Percentiles rank a stretch among this genome's conserved stretches.
Conservation (phyloP, 2,888 invertebrate genomes). For the Athripsodes cinereus region DNA sequence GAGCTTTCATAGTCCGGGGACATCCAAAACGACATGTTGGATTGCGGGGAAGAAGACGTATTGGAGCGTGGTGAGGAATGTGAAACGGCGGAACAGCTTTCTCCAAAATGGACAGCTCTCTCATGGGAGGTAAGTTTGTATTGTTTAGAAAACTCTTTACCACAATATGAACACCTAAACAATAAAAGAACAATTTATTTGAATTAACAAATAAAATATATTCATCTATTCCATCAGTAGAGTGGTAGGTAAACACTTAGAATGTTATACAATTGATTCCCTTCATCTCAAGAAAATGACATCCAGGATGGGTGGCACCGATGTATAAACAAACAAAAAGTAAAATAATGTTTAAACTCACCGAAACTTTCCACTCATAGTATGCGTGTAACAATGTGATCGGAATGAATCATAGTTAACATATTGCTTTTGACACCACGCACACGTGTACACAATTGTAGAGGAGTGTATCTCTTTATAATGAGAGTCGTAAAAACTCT, state of each 20-base stretch:
- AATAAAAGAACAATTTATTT: neutral
- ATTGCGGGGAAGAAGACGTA: neutral
- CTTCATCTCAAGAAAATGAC: neutral
- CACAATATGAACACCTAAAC: neutral
- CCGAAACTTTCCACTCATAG: slow-evolving; percentile 3
- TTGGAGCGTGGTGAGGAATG: neutral
- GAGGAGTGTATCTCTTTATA: neutral
- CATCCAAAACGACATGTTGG: neutral
- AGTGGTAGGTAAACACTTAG: too few species aligned
- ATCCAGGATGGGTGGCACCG: neutral
- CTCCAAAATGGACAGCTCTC: neutral
- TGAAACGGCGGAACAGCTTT: neutral
- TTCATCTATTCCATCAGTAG: too few species aligned
- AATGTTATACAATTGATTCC: too few species aligned
- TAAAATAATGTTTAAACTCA: slow-evolving; percentile 1
- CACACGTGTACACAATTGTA: neutral
- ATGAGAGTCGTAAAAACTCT: neutral
- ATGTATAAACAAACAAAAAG: neutral
- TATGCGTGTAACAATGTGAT: slow-evolving; percentile 3
- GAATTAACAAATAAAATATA: too few species aligned
- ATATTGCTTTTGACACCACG: neutral
- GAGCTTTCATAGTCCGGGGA: neutral
- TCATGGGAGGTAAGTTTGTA: neutral
- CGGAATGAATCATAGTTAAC: neutral
- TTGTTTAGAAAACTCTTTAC: neutral